Conservation (phyloP, 2,888 invertebrate species). For the Lasioglossum oenotherae region DNA sequence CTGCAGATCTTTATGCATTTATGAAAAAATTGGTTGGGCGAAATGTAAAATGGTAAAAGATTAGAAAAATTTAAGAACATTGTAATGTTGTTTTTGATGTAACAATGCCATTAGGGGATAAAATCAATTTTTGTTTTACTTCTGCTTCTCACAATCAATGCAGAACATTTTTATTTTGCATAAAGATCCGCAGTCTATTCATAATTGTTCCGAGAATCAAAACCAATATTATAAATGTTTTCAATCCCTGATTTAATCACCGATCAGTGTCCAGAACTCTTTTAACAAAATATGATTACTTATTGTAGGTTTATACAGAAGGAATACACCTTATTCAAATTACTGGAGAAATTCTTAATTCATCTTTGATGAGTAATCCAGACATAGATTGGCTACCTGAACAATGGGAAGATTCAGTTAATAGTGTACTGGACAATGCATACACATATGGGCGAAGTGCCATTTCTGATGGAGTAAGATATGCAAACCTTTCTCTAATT, state of each 20-base stretch:
- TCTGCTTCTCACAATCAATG: too few relatives aligned
- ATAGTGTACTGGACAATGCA: conserved; percentile 96
- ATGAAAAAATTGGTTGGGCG: too few relatives aligned
- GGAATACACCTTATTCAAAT: conserved; percentile 96
- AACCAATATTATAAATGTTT: neutral
- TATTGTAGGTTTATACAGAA: conserved; percentile 93
- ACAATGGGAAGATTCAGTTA: conserved; percentile 93
- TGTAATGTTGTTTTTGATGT: too few relatives aligned
- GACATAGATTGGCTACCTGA: conserved; percentile 92
- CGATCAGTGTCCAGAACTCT: neutral
- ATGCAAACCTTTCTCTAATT: neutral
- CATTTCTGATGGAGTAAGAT: conserved; percentile 92
- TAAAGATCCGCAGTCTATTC: too few relatives aligned
- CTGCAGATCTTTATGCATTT: too few relatives aligned
- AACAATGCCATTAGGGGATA: too few relatives aligned
- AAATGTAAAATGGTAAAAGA: too few relatives aligned
- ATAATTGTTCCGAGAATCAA: neutral
- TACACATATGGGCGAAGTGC: conserved; percentile 96
- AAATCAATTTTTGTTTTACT: too few relatives aligned
- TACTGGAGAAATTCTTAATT: conserved; percentile 94
- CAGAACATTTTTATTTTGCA: too few relatives aligned
- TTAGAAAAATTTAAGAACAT: too few relatives aligned
- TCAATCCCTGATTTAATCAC: neutral
- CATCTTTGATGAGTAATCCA: conserved; percentile 95
- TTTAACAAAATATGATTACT: neutral